phyloP scores from a whole-genome alignment of 2,797 vertebrate species.

The Smutsia temminckii region DNA sequence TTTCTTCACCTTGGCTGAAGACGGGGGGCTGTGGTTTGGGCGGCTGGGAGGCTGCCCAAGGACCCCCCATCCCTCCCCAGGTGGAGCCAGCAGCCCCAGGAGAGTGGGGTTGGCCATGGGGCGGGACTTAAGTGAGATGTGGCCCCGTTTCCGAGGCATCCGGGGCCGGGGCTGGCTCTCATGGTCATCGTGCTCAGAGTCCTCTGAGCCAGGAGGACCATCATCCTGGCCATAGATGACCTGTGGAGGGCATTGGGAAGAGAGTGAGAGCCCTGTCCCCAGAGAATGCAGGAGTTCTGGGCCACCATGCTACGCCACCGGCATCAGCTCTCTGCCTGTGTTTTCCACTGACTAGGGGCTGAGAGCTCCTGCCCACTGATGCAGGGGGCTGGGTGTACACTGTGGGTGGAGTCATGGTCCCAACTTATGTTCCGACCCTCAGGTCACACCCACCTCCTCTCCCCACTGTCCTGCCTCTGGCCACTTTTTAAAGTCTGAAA shows the following conservation, averaged over 20 bases:
- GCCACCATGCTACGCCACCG: neutral
- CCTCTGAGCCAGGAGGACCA: slow-evolving; percentile 80
- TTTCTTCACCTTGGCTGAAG: slow-evolving; percentile 93
- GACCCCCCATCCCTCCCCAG: slow-evolving; percentile 93
- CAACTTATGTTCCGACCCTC: neutral
- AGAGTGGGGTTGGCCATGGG: slow-evolving; percentile 89
- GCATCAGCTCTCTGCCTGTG: neutral
- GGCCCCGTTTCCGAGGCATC: slow-evolving; percentile 79
- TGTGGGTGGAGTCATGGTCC: neutral
- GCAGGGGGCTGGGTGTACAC: neutral
- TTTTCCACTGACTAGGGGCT: neutral
- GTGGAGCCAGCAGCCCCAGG: slow-evolving; percentile 91
- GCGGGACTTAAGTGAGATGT: slow-evolving; percentile 80
- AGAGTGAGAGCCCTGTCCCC: slow-evolving; percentile 17
- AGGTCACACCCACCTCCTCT: neutral
- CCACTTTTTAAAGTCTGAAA: neutral
- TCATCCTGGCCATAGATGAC: slow-evolving; percentile 91
- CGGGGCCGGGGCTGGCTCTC: slow-evolving; percentile 85
- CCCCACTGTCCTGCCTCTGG: neutral
- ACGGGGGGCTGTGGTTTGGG: slow-evolving; percentile 88
- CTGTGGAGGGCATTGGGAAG: slow-evolving; percentile 79
- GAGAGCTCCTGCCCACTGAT: neutral
- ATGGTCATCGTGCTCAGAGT: slow-evolving; percentile 78
- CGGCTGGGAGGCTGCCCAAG: slow-evolving; percentile 87
- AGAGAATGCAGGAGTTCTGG: neutral